Percentiles rank a stretch among this genome's conserved stretches.
Conservation (phyloP, 2,113 vertebrate genomes). For the Coturnix japonica region DNA sequence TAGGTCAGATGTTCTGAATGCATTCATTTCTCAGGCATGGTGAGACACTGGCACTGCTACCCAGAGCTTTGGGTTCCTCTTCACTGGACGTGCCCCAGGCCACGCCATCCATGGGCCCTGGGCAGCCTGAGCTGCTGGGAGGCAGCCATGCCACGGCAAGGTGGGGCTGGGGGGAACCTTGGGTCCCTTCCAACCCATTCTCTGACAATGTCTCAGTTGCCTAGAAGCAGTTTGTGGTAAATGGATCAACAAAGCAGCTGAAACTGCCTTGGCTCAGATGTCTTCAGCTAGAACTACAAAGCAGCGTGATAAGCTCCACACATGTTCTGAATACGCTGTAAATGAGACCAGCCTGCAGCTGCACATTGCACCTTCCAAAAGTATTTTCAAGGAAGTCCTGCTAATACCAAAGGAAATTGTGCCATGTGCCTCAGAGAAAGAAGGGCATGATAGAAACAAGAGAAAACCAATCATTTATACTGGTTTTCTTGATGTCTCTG, state of each 20-base stretch:
- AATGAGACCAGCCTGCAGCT: constrained; percentile 9
- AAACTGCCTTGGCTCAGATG: not conserved
- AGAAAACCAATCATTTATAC: not conserved
- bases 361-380: not conserved
- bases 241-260: not conserved
- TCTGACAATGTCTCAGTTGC: not conserved
- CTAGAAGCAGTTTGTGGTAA: not conserved
- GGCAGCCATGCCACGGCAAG: no score
- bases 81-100: no score
- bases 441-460: not conserved
- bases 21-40: no score
- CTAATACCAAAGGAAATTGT: constrained; percentile 24
- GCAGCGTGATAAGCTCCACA: not conserved
- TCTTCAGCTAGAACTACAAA: not conserved
- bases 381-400: not conserved
- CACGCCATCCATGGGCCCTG: no score
- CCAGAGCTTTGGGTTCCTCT: no score
- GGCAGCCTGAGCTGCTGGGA: no score
- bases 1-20: no score
- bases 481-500: not conserved
- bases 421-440: not conserved
- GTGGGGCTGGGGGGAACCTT: no score
- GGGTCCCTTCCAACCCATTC: no score
- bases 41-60: no score
- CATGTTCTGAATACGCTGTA: not conserved